Conservation (phyloP, 2,797 vertebrate genomes). For the Bradypodion ventrale region DNA sequence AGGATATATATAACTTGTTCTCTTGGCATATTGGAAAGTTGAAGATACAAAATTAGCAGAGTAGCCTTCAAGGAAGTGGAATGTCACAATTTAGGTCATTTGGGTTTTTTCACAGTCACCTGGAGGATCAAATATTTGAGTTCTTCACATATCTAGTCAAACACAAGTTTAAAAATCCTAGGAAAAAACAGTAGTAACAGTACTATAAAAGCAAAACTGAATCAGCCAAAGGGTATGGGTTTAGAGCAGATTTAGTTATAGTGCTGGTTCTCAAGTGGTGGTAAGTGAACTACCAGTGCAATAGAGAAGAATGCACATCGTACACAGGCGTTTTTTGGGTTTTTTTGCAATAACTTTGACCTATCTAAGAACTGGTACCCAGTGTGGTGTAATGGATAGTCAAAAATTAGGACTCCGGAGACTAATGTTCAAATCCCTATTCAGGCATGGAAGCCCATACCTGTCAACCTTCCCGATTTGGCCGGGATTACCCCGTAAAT, state of each 20-base stretch:
- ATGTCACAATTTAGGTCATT: slow-evolving; percentile 25
- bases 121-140: slow-evolving; percentile 44
- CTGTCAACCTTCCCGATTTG: no score
- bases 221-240: slow-evolving; percentile 29
- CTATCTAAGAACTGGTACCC: no score
- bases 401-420: no score
- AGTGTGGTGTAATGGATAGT: no score
- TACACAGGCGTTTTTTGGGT: no score
- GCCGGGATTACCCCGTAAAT: no score
- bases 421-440: no score
- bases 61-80: slow-evolving; percentile 53
- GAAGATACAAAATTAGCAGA: slow-evolving; percentile 46
- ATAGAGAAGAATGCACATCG: no score
- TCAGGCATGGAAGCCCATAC: no score
- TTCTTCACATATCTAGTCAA: slow-evolving; percentile 13
- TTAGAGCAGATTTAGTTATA: slow-evolving; percentile 27
- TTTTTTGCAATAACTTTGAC: no score
- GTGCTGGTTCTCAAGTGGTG: background rate
- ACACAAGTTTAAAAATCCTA: slow-evolving; percentile 43
- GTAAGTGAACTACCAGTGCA: no score
- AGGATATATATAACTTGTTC: slow-evolving; percentile 47
- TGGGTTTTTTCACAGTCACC: slow-evolving; percentile 51
- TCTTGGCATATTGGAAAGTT: background rate
- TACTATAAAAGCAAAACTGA: slow-evolving; percentile 3
- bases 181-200: background rate